Conservation (phyloP, 2,797 vertebrate species). For the Tauraco hartlaubi region DNA sequence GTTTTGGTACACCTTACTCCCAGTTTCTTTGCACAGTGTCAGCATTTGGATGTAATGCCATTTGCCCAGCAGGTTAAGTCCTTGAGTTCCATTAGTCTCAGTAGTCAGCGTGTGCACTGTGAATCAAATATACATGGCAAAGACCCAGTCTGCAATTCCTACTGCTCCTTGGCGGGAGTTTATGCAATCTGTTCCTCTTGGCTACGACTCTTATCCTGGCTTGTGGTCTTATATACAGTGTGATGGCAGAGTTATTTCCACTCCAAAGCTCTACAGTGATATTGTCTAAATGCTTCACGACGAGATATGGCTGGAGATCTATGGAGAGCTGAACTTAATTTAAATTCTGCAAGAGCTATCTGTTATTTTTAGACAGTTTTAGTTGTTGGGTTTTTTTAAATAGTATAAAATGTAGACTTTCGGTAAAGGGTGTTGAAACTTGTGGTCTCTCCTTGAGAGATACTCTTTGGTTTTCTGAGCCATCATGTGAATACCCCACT, state of each 20-base stretch:
- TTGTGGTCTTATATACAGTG: conserved; percentile 22
- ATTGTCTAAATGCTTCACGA: not conserved
- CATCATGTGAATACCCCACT: not conserved
- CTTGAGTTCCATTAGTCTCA: not conserved
- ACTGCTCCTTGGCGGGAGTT: conserved; percentile 38
- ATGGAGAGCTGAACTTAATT: not conserved
- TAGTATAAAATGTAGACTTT: not conserved
- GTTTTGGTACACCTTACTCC: not conserved
- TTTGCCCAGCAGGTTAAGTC: conserved; percentile 6
- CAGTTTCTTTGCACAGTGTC: not conserved
- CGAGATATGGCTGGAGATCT: not conserved
- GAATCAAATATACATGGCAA: not conserved
- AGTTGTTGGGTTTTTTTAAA: no score
- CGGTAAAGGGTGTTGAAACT: not conserved
- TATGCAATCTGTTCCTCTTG: conserved; percentile 59
- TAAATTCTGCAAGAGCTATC: not conserved
- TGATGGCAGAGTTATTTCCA: conserved; percentile 26
- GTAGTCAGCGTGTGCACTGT: not conserved
- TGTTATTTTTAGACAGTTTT: not conserved
- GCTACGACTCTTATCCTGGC: conserved; percentile 28
- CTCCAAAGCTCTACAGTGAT: not conserved
- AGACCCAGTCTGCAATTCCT: conserved; percentile 14
- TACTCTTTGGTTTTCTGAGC: not conserved
- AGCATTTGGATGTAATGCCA: not conserved
- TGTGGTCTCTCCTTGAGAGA: not conserved